These are phyloP conservation scores for Bombyx mori DNA, from an alignment of 1,140 invertebrate species.

Conservation along the genomic window DNA sequence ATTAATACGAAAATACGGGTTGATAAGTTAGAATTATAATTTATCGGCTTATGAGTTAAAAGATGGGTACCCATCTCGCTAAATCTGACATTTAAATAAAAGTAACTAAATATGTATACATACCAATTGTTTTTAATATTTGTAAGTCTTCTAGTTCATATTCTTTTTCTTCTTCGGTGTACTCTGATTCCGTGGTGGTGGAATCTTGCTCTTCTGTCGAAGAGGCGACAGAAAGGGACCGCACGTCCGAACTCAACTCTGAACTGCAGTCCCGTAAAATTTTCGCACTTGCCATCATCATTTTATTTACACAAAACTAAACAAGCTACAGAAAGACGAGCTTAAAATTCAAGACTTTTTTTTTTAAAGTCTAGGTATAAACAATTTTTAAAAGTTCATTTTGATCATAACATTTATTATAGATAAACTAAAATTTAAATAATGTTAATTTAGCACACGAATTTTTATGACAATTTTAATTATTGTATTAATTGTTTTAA, in stretches of 20 bases:
- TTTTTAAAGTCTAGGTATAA: too few species aligned
- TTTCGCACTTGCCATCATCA: conserved; percentile 72
- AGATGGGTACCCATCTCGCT: too few species aligned
- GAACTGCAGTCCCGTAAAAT: conserved; percentile 68
- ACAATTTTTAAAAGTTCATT: background rate
- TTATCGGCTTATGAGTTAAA: too few species aligned
- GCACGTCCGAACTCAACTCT: conserved; percentile 62
- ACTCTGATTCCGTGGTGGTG: conserved; percentile 71
- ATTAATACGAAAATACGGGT: too few species aligned
- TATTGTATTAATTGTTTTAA: conserved; percentile 10
- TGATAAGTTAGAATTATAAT: too few species aligned
- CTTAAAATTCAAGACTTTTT: too few species aligned
- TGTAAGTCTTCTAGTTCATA: conserved; percentile 83
- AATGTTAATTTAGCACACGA: background rate
- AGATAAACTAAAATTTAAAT: background rate
- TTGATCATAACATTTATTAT: background rate
- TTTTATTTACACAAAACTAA: conserved; percentile 21
- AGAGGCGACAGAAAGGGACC: conserved; percentile 61
- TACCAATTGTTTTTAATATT: conserved; percentile 86
- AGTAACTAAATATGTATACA: conserved; percentile 38
- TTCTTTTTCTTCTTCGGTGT: conserved; percentile 76
- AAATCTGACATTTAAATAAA: background rate
- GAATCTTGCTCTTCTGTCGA: conserved; percentile 65
- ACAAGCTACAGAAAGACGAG: background rate
- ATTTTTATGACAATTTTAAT: background rate